Percentiles rank a stretch among this genome's conserved stretches.
These are phyloP conservation scores for Maconellicoccus hirsutus DNA, from an alignment of 1,140 invertebrate species.

Conservation along the genomic window DNA sequence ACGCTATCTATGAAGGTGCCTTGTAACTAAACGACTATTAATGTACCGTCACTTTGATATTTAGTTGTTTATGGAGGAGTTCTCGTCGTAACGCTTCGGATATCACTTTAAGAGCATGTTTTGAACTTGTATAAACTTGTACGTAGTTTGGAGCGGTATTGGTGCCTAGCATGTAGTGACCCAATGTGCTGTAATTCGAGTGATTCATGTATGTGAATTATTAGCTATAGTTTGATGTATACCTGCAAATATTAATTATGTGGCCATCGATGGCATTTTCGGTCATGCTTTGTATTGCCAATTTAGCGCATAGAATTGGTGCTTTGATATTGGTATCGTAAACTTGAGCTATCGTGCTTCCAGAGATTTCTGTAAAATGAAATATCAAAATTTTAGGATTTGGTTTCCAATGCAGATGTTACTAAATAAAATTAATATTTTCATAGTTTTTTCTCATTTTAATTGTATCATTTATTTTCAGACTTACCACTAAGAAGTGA, in stretches of 20 bases:
- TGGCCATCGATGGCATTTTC: neutral
- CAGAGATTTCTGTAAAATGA: too few species aligned
- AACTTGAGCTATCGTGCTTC: neutral
- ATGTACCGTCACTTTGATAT: conserved; percentile 22
- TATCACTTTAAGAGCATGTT: conserved; percentile 13
- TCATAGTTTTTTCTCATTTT: too few species aligned
- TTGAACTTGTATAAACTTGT: conserved; percentile 18
- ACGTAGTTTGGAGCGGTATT: neutral
- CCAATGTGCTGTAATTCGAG: neutral
- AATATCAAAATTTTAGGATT: too few species aligned
- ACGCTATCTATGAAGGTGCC: too few species aligned
- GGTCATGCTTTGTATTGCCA: neutral
- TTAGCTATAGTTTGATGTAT: neutral
- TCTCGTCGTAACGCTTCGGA: conserved; percentile 19
- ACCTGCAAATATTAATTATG: neutral
- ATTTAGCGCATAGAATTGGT: neutral
- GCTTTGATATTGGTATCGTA: neutral
- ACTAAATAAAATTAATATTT: too few species aligned
- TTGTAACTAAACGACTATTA: too few species aligned
- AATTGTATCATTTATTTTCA: too few species aligned
- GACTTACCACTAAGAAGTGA: too few species aligned
- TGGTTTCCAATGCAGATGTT: too few species aligned
- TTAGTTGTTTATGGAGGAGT: neutral
- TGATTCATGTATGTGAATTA: too few species aligned
- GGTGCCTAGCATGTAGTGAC: neutral